Evolutionary conservation across 2,113 vertebrate species (phyloP), one percentile per base, ranked within the genome.

Genomic region (Dicerorhinus sumatrensis): DNA sequence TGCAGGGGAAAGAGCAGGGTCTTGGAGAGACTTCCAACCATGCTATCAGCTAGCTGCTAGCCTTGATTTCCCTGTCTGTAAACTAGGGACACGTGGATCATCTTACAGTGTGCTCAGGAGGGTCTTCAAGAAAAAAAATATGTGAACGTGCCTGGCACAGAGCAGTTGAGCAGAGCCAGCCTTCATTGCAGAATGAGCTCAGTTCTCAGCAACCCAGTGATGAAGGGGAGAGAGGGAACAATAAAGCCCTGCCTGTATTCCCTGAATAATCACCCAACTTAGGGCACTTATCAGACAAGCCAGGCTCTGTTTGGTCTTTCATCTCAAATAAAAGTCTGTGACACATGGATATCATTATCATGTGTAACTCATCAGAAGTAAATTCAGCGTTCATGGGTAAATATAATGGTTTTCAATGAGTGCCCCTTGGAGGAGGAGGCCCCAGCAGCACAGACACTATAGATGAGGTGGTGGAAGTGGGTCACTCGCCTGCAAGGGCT

Each of bases 291-390:
- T 96, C 97, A 93, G 96, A 91, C 76, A 54, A 89, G 79, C 94
- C 93, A 79, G 60, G 76, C 96, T 97, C 96, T 0, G 3, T 97
- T 97, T 92, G 82, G 72, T 46, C 98, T 97, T 98, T 93, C 97
- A 97, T 97, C 92, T 96, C 96, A 95, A 97, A 98, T 94, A 96
- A 98, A 98, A 97, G 86, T 69, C 95, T 83, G 80, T 48, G 33
- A 83, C 58, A 51, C 63, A 60, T 67, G 93, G 87, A 97, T 91
- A 77, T 88, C 96, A 88, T 98, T 95, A 96, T 91, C 85, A 70
- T 77, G 95, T 96, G 88, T 93, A 96, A 97, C 96, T 97, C 13
- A 0, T 98, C 94, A 97, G 91, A 97, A 98, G 86, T 83, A 89
- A 97, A 73, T 90, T 93, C 95, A 42, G 51, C 92, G 33, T 98